phyloP scores from a whole-genome alignment of 2,113 vertebrate genomes.

The Pogona vitticeps region DNA sequence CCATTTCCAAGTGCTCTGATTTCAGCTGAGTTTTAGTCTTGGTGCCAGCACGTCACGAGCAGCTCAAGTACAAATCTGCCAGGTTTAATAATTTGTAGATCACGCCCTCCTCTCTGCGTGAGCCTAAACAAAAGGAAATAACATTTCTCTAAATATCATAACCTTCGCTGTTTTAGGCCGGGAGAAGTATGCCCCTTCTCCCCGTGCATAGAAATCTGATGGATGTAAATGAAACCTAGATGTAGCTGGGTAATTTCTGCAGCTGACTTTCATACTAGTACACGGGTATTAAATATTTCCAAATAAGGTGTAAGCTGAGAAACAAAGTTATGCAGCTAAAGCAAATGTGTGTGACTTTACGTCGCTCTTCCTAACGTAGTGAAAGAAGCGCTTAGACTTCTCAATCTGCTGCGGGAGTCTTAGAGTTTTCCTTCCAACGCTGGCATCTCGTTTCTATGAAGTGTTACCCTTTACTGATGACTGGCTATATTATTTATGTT shows the following conservation, averaged over 20 bases:
- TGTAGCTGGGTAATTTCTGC: background rate
- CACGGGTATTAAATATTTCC: background rate
- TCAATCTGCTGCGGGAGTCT: background rate
- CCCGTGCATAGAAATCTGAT: background rate
- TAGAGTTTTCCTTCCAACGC: background rate
- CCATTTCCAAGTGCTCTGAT: background rate
- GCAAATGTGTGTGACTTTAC: conserved; percentile 13
- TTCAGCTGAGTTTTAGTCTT: background rate
- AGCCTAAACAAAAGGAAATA: background rate
- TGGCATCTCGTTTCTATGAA: conserved; percentile 35
- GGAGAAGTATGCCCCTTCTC: background rate
- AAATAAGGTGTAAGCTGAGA: conserved; percentile 9
- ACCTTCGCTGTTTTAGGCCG: background rate
- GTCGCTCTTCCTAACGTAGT: background rate
- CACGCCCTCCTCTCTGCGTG: background rate
- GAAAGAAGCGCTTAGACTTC: background rate
- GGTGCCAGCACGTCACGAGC: background rate
- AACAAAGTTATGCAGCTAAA: background rate
- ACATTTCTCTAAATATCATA: background rate
- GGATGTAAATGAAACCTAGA: background rate
- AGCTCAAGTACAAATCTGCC: background rate
- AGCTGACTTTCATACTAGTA: background rate
- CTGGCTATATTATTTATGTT: conserved; percentile 61
- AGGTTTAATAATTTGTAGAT: background rate
- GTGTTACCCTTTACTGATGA: conserved; percentile 58